Evolutionary conservation across 2,888 invertebrate species (phyloP), one percentile per base, ranked within the genome.

Genomic region (Nematopogon swammerdamellus): DNA sequence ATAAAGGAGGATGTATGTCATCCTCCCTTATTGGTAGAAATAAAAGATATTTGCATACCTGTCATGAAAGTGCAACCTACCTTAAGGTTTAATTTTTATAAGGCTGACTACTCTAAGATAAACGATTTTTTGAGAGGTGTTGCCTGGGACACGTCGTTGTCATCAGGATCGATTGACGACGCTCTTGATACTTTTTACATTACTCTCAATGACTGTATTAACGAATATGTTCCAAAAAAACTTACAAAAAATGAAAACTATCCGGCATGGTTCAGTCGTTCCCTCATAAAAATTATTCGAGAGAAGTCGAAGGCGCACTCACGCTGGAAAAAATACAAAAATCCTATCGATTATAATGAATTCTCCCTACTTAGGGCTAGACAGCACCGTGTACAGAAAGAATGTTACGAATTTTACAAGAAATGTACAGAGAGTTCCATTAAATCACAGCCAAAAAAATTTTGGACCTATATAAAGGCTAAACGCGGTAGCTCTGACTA

Each of bases 231-330:
- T 6, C 47, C 47, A 6, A 36, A 19, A 36, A 18, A 11, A 14
- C 3, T 11, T 4, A 30, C 14, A n/a, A 30, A 8, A 6, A 6
- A 14, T 18, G 6, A 17, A 14, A 18, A 1, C 14, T 47, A 47
- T 19, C 47, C 47, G 1, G 14, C 18, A 2, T 47, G 47, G 47
- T 47, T 19, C 18, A 30, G 36, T 19, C 3, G 8, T 10, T 14
- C 47, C 1, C n/a, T 47, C 10, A 42, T 47, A 19, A 47, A 47
- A 19, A 14, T 47, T 14, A 47, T 30, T 8, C 10, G 16, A 14
- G 42, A 47, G 36, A 47, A 47, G 18, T 18, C 18, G 18, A 47
- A 30, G 42, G 47, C 47, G 14, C 47, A 47, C 19, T 14, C 19
- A n/a, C 30, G 18, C 16, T 46, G 46, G 46, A 47, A 47, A 42